phyloP scores from a whole-genome alignment of 2,888 invertebrate species.

The Ochropacha duplaris region DNA sequence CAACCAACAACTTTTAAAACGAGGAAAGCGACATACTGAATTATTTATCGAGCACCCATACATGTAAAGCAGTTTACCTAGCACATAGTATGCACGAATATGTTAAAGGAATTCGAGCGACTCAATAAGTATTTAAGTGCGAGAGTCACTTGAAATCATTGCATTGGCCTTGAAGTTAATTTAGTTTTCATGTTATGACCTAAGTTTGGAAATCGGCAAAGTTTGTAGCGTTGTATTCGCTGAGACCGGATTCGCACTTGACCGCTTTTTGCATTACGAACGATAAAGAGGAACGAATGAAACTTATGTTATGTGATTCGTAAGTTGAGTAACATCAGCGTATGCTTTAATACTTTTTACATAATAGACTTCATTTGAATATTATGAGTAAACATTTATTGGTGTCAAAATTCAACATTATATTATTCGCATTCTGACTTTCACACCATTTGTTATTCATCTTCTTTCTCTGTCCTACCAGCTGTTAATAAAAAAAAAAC shows the following conservation, averaged over 20 bases:
- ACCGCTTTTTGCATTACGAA: slow-evolving; percentile 13
- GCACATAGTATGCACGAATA: neutral
- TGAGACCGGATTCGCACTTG: slow-evolving; percentile 8
- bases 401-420: slow-evolving; percentile 7
- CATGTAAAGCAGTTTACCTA: neutral
- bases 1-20: neutral
- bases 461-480: neutral
- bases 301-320: slow-evolving; percentile 30
- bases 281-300: slow-evolving; percentile 22
- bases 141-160: neutral
- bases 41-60: neutral
- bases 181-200: neutral
- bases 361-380: slow-evolving; percentile 17
- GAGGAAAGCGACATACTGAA: slow-evolving; percentile 3
- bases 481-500: too few relatives aligned
- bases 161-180: neutral
- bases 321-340: slow-evolving; percentile 32
- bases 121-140: neutral
- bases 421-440: neutral
- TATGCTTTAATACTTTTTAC: slow-evolving; percentile 32
- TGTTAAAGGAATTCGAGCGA: neutral
- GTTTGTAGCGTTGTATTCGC: slow-evolving; percentile 1
- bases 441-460: neutral
- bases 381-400: slow-evolving; percentile 10
- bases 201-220: slow-evolving; percentile 2